Conservation (phyloP, 1,140 invertebrate genomes). For the Zaprionus tsacasi region DNA sequence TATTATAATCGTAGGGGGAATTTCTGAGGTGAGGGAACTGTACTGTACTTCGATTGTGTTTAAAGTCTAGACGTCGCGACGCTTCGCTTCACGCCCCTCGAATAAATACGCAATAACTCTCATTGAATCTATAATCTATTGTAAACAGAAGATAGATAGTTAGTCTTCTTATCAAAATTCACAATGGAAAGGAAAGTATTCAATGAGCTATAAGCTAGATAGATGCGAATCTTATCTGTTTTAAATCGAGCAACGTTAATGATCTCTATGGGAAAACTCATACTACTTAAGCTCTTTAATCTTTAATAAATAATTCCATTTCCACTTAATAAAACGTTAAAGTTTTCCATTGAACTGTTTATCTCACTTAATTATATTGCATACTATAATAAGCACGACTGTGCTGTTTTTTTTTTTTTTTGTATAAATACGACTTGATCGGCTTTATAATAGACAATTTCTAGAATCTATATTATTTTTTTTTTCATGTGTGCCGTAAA, state of each 20-base stretch:
- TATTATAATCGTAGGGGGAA: not conserved
- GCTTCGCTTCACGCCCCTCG: not conserved
- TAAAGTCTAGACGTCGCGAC: not conserved
- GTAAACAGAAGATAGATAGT: not conserved
- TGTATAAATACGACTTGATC: not conserved
- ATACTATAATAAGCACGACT: not conserved
- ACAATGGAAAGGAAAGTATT: not conserved
- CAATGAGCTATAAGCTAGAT: not conserved
- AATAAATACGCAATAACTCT: slow-evolving; percentile 1
- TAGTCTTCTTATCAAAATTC: not conserved
- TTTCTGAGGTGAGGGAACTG: slow-evolving; percentile 8
- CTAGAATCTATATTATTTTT: not conserved
- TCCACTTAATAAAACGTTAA: not conserved
- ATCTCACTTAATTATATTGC: not conserved
- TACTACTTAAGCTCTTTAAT: not conserved
- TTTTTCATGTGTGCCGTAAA: not conserved
- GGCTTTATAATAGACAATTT: not conserved
- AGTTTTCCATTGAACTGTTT: slow-evolving; percentile 10
- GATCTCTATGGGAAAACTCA: no score
- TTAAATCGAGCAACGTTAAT: not conserved
- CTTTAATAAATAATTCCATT: not conserved
- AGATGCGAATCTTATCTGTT: not conserved
- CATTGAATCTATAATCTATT: not conserved
- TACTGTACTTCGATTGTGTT: not conserved
- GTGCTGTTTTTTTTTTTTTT: no score